phyloP scores from a whole-genome alignment of 2,888 invertebrate species.

The Ectropis crepuscularia region DNA sequence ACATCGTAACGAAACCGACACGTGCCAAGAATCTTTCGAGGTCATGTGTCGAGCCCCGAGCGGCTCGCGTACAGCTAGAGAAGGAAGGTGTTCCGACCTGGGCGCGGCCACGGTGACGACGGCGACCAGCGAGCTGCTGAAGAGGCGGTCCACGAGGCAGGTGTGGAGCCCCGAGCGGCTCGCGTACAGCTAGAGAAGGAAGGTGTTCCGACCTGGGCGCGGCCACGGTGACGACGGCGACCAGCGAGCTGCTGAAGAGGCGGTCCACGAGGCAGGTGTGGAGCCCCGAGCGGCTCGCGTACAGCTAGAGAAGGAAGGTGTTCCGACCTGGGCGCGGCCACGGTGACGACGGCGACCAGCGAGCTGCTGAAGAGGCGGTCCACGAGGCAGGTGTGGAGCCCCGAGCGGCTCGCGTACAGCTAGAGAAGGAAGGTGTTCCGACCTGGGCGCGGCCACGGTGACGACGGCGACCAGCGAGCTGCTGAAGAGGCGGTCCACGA shows the following conservation, averaged over 20 bases:
- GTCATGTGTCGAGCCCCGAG: no score
- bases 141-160: slow-evolving; percentile 96
- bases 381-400: slow-evolving; percentile 95
- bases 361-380: slow-evolving; percentile 99
- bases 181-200: background rate
- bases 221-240: slow-evolving; percentile 96
- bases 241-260: slow-evolving; percentile 97
- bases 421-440: slow-evolving; percentile 48
- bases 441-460: slow-evolving; percentile 87
- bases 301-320: slow-evolving; percentile 83
- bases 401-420: slow-evolving; percentile 93
- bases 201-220: slow-evolving; percentile 92
- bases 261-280: slow-evolving; percentile 97
- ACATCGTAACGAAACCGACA: no score
- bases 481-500: slow-evolving; percentile 98
- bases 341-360: slow-evolving; percentile 96
- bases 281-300: slow-evolving; percentile 92
- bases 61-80: background rate
- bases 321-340: slow-evolving; percentile 83
- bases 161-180: no score
- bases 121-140: slow-evolving; percentile 98
- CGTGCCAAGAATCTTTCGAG: no score
- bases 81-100: no score
- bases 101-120: slow-evolving; percentile 96
- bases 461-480: slow-evolving; percentile 98